These are phyloP conservation scores for Megathymus violae DNA, from an alignment of 1,140 invertebrate genomes.

Conservation along the genomic window DNA sequence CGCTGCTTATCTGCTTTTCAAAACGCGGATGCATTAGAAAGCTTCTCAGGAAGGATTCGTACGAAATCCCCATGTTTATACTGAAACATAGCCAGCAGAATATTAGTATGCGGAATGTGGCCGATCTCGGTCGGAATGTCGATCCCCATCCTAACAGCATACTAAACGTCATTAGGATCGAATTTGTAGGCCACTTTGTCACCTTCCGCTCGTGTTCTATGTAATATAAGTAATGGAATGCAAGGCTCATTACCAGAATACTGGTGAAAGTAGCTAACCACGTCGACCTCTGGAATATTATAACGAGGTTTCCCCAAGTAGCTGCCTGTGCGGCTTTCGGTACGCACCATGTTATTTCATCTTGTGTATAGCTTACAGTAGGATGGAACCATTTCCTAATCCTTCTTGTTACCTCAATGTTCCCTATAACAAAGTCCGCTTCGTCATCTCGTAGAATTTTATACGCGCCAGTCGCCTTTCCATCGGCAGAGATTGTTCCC, in stretches of 20 bases:
- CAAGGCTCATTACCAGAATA: constrained; percentile 64
- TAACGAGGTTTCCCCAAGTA: constrained; percentile 78
- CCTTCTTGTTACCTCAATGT: constrained; percentile 76
- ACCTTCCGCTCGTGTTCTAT: constrained; percentile 60
- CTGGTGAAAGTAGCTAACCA: constrained; percentile 72
- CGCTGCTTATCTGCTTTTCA: constrained; percentile 76
- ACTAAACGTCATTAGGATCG: constrained; percentile 77
- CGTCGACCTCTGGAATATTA: constrained; percentile 79
- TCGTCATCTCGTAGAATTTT: constrained; percentile 62
- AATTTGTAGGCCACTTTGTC: constrained; percentile 79
- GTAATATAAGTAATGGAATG: constrained; percentile 75
- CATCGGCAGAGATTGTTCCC: constrained; percentile 66
- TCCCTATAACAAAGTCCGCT: constrained; percentile 75
- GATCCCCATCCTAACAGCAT: constrained; percentile 80
- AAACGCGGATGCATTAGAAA: constrained; percentile 81
- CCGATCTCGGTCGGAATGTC: constrained; percentile 69
- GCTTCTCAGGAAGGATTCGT: constrained; percentile 80
- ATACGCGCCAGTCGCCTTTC: constrained; percentile 68
- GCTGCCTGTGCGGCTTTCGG: constrained; percentile 67
- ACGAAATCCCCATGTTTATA: constrained; percentile 79
- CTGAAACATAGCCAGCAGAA: constrained; percentile 79
- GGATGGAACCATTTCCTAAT: constrained; percentile 77
- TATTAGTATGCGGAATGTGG: constrained; percentile 74
- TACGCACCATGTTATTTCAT: constrained; percentile 81
- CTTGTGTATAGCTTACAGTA: constrained; percentile 77